Percentiles rank a stretch among this genome's conserved stretches.
Conservation (phyloP, 2,113 vertebrate genomes). For the Saccopteryx leptura region DNA sequence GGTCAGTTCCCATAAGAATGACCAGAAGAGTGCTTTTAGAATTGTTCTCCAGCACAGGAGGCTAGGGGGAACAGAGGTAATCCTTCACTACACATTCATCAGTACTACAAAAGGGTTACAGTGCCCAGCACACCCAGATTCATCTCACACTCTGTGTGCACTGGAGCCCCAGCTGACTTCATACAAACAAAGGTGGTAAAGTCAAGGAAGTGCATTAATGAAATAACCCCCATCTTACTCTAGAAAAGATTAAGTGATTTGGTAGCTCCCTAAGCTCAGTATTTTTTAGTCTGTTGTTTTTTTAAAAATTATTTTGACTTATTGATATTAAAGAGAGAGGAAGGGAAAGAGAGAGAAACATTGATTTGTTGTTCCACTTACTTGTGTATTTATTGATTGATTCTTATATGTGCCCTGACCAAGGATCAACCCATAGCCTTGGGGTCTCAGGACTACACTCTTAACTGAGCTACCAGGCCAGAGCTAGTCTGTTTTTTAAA, state of each 20-base stretch:
- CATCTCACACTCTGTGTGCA: not conserved
- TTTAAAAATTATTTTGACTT: too few species aligned
- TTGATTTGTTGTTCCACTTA: too few species aligned
- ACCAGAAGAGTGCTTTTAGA: not conserved
- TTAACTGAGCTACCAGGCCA: too few species aligned
- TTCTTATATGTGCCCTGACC: too few species aligned
- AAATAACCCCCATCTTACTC: not conserved
- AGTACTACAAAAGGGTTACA: not conserved
- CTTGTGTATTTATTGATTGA: too few species aligned
- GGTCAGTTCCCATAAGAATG: not conserved
- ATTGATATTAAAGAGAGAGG: too few species aligned
- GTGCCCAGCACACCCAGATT: not conserved
- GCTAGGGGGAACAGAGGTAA: not conserved
- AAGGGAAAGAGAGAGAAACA: too few species aligned
- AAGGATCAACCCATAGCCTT: too few species aligned
- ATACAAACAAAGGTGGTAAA: not conserved
- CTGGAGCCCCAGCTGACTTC: not conserved
- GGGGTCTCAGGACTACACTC: too few species aligned
- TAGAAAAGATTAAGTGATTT: not conserved
- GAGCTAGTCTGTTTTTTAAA: not conserved
- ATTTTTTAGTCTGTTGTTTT: not conserved
- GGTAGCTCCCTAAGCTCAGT: not conserved
- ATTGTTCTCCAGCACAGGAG: not conserved
- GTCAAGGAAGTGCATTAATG: slow-evolving; percentile 3
- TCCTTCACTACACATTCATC: not conserved